Base-by-base conservation (phyloP, 1,140 invertebrate genomes). In the Monomorium pharaonis region DNA sequence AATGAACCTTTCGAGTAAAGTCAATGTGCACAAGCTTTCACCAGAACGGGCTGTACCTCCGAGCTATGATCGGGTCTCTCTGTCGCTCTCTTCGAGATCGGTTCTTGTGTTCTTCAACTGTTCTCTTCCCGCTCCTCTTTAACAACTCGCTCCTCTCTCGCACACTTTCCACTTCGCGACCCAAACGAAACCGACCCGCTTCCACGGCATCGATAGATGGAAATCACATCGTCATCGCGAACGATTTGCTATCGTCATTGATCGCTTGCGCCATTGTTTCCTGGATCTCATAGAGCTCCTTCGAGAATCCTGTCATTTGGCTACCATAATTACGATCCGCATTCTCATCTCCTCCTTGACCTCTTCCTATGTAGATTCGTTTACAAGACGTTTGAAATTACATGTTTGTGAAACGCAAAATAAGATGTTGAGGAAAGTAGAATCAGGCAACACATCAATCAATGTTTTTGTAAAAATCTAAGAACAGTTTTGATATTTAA, bases 21-120 rank as follows among this genome's bases (percentile, higher is more conserved):
- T 72, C 49, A 74, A 84, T 44, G 74, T 58, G 65, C 33, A 89
- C 60, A 63, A 72, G 88, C 89, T 90, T 90, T 90, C 88, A 90
- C 85, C 86, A 77, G 86, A 80, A 69, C 67, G 62, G 37, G 24
- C 75, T 30, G 58, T 69, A 67, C 81, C 87, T 74, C 33, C 62
- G 3, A 72, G 86, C 86, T 78, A 86, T 42, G 30, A 88, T 88
- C 72, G 58, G 27, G 63, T 60, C 76, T 86, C 77, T 70, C n/a
- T 30, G 63, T 74, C 62, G 21, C 77, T 44, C 63, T 75, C 42
- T 27, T 72, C 24, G 51, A 83, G 67, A 83, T 83, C 67, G 67
- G 18, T 58, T 80, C 49, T 65, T 51, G 54, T 54, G 85, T 76
- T n/a, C 63, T 58, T 84, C 51, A 49, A 56, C 47, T 44, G 30